Base-by-base conservation (phyloP, 2,888 invertebrate species). In the Orchesella flavescens region DNA sequence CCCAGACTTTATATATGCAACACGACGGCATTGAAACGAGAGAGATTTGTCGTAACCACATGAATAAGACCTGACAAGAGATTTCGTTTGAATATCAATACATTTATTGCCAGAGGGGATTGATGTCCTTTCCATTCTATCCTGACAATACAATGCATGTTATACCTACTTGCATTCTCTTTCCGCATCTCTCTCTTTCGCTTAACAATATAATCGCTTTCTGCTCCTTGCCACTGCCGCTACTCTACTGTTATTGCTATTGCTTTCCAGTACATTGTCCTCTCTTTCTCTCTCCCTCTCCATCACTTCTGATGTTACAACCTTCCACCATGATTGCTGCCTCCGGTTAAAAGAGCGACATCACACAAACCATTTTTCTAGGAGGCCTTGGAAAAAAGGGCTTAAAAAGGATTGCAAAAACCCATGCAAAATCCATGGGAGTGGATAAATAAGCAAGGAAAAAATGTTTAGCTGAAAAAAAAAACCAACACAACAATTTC, bases 31-130 rank as follows among this genome's bases (percentile, higher is more conserved):
- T 23, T 23, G 55, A 57, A 66, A 34, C 46, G 49, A 53, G 63
- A 77, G 78, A 75, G 84, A 79, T 74, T 79, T 84, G 69, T 74
- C 75, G 63, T 71, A 79, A 79, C 84, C 84, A 75, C 84, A 79
- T 84, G 84, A 84, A 84, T 84, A 79, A 77, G 65, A 77, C 77
- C 71, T 80, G 78, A 79, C 78, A 78, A 76, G 84, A 79, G 85
- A 87, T 84, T 85, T 83, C 76, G 84, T 85, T 87, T 87, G 87
- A 87, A 87, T 87, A 87, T 84, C 87, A 85, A 87, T 87, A 84
- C 84, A 85, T 65, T 84, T 78, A 84, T 79, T 80, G 85, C 81
- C 82, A 74, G 72, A 78, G 84, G 85, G 84, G 85, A 85, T 85
- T 83, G 81, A 85, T 86, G 78, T 79, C 68, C 79, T 75, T 78